Percentiles rank a stretch among this genome's conserved stretches.
These are phyloP conservation scores for Amphipoea oculea DNA, from an alignment of 2,888 invertebrate species.

Conservation along the genomic window DNA sequence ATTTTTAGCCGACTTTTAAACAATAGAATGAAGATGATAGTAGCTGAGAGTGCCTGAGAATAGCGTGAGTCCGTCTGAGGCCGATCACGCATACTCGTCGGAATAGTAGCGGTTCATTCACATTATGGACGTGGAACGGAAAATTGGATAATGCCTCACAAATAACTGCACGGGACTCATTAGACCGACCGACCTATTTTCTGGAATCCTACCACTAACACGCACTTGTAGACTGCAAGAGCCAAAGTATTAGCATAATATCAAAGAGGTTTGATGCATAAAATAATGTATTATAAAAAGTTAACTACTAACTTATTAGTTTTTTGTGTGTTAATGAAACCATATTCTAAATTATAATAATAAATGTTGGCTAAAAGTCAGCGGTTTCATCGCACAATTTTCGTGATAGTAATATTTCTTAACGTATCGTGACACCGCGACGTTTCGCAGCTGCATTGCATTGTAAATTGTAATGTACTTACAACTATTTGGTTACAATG, in stretches of 20 bases:
- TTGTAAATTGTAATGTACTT: slow-evolving; percentile 76
- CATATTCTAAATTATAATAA: slow-evolving; percentile 4
- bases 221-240: slow-evolving; percentile 22
- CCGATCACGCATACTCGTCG: slow-evolving; percentile 75
- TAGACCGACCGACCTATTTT: slow-evolving; percentile 77
- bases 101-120: slow-evolving; percentile 76
- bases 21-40: slow-evolving; percentile 65
- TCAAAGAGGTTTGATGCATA: slow-evolving; percentile 10
- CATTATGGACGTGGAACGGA: slow-evolving; percentile 78
- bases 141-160: slow-evolving; percentile 85
- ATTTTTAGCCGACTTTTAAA: slow-evolving; percentile 62
- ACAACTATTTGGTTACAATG: slow-evolving; percentile 66
- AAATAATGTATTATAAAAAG: slow-evolving; percentile 14
- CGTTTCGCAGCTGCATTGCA: slow-evolving; percentile 79
- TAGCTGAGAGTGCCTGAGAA: slow-evolving; percentile 43
- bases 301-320: neutral
- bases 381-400: slow-evolving; percentile 66
- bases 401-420: slow-evolving; percentile 78
- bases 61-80: slow-evolving; percentile 76
- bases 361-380: slow-evolving; percentile 47
- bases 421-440: slow-evolving; percentile 81
- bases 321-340: slow-evolving; percentile 14
- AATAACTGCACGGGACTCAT: slow-evolving; percentile 75
- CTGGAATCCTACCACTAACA: slow-evolving; percentile 52
- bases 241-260: slow-evolving; percentile 46